Percentiles rank a stretch among this genome's conserved stretches.
Conservation (phyloP, 2,888 invertebrate species). For the Hyppa rectilinea region DNA sequence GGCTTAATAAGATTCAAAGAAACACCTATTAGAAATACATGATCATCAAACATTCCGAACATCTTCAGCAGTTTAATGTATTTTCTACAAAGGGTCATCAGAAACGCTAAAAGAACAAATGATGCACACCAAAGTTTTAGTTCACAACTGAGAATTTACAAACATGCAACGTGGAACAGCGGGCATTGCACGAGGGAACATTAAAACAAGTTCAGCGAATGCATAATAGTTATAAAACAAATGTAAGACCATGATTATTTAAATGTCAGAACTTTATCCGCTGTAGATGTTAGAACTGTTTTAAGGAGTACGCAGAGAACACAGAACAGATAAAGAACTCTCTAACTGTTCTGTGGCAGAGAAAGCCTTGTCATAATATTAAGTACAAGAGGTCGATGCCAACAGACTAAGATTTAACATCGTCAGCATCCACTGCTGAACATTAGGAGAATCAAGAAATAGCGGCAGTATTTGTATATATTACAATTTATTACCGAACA, state of each 20-base stretch:
- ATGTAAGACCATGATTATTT: slow-evolving; percentile 24
- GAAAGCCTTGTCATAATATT: background rate
- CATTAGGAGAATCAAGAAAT: background rate
- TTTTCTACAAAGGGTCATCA: slow-evolving; percentile 43
- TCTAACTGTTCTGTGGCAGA: no score
- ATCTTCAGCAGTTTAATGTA: slow-evolving; percentile 31
- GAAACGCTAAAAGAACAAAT: slow-evolving; percentile 47
- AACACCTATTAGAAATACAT: slow-evolving; percentile 22
- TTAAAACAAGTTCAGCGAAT: slow-evolving; percentile 43
- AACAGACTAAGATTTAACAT: background rate
- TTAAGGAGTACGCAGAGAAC: background rate
- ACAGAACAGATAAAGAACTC: no score
- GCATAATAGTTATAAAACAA: slow-evolving; percentile 34
- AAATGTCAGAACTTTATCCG: background rate
- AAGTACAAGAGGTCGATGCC: background rate
- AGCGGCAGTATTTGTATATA: background rate
- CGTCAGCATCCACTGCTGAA: background rate
- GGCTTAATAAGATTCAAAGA: slow-evolving; percentile 4
- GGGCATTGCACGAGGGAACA: slow-evolving; percentile 44
- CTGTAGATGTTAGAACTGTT: background rate
- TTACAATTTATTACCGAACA: background rate
- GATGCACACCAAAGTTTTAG: slow-evolving; percentile 55
- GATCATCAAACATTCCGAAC: slow-evolving; percentile 31
- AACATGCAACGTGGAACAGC: slow-evolving; percentile 47
- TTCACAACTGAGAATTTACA: slow-evolving; percentile 50